A percentile compares a stretch with the other conserved stretches of the same genome.
phyloP scores from a whole-genome alignment of 2,797 vertebrate genomes.

The Austrolebias charrua region DNA sequence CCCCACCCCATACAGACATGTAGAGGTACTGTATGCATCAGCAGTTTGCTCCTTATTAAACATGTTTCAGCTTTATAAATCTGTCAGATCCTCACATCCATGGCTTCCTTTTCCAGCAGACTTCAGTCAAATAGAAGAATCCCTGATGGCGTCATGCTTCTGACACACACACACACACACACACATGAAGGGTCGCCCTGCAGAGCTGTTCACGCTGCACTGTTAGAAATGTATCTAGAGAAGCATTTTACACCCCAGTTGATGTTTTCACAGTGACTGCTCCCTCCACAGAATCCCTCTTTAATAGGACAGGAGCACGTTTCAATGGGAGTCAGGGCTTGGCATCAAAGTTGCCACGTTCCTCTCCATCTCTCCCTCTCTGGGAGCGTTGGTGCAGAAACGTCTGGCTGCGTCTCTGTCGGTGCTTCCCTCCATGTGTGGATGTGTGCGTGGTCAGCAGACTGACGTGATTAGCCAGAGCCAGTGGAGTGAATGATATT shows the following conservation, averaged over 20 bases:
- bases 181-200: neutral
- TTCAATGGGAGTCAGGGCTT: constrained; percentile 52
- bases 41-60: constrained; percentile 53
- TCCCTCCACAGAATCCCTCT: constrained; percentile 7
- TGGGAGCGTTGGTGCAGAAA: constrained; percentile 47
- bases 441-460: constrained; percentile 45
- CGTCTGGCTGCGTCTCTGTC: constrained; percentile 61
- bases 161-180: neutral
- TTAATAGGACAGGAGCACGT: constrained; percentile 24
- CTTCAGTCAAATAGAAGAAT: constrained; percentile 11
- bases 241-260: constrained; percentile 5
- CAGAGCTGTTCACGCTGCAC: neutral
- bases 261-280: constrained; percentile 2
- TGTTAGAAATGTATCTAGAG: constrained; percentile 3
- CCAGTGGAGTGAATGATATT: constrained; percentile 74
- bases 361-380: constrained; percentile 12
- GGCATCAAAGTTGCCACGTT: constrained; percentile 53
- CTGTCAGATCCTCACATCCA: constrained; percentile 48
- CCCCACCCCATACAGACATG: constrained; percentile 6
- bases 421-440: constrained; percentile 22
- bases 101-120: constrained; percentile 21
- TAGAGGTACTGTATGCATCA: constrained; percentile 42
- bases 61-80: constrained; percentile 42
- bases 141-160: constrained; percentile 7
- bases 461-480: constrained; percentile 70